Evolutionary conservation across 2,888 invertebrate species (phyloP).

Genomic region (Machimus rusticus): DNA sequence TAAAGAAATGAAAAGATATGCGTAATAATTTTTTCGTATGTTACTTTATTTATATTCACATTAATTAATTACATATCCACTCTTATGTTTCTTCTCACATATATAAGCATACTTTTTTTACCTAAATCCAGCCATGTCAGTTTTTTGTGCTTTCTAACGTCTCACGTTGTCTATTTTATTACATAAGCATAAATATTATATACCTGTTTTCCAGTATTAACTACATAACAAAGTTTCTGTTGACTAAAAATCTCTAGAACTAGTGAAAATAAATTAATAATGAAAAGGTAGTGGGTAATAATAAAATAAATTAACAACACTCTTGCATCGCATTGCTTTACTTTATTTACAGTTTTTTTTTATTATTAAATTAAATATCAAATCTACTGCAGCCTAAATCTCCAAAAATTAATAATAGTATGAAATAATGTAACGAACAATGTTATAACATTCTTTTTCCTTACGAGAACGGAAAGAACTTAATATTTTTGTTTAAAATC

Average conservation of each 20-base stretch:
- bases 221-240: constrained; percentile 27
- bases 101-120: not conserved
- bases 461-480: not conserved
- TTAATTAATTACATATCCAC: constrained; percentile 8
- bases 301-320: constrained; percentile 17
- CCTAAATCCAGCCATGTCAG: not conserved
- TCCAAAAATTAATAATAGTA: constrained; percentile 11
- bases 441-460: constrained; percentile 29
- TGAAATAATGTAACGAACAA: not conserved
- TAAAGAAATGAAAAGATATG: constrained; percentile 6
- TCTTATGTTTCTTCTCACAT: constrained; percentile 18
- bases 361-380: not conserved
- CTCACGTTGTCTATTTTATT: constrained; percentile 37
- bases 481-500: constrained; percentile 32
- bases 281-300: constrained; percentile 19
- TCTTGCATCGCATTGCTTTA: constrained; percentile 42
- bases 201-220: constrained; percentile 21
- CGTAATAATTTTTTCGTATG: constrained; percentile 28
- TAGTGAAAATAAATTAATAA: constrained; percentile 23
- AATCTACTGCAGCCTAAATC: not conserved
- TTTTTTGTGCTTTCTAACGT: constrained; percentile 35
- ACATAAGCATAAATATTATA: constrained; percentile 19
- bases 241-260: constrained; percentile 22
- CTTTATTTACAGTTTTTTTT: not conserved
- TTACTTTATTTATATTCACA: constrained; percentile 24